Base-by-base conservation (phyloP, 2,113 vertebrate species). In the Lepisosteus osseus region DNA sequence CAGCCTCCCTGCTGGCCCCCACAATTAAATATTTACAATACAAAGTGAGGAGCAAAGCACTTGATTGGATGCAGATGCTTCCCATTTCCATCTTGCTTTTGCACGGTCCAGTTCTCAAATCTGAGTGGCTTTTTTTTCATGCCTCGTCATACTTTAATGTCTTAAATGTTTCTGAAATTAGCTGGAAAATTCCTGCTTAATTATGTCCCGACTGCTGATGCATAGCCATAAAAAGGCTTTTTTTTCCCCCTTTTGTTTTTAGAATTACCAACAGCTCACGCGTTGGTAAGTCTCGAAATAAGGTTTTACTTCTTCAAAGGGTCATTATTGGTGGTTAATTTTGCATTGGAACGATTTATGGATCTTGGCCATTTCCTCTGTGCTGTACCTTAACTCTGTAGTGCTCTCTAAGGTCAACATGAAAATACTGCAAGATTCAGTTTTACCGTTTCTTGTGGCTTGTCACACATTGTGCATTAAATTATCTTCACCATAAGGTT, bases 11-110 rank as follows among this genome's bases (percentile, higher is more conserved):
- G 15, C 66, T 44, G 63, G 44, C 69, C 76, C 69, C 73, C 71
- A 55, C 77, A 75, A 82, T 85, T 80, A 87, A 87, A 87, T 83
- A 87, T 85, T 84, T 73, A 88, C 71, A 74, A 76, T 75, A 83
- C 76, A 77, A 63, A 70, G 74, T 79, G 75, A 82, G 81, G 79
- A 70, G 68, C 70, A 72, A 77, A 72, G 77, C 63, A 4, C 65
- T 74, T 71, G 57, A 76, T 68, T 79, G 74, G 76, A 77, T 74
- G 7, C 72, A 42, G 65, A 77, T 68, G 71, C 70, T 66, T n/a
- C 66, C 54, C 40, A 43, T 42, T 68, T 73, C 73, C 74, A 74
- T 51, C 9, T 74, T 68, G 8, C 13, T 29, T 62, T 61, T n/a
- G 13, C 72, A 74, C 59, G 57, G 66, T 62, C 67, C 57, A 64